Percentiles rank a stretch among this genome's conserved stretches.
These are phyloP conservation scores for Drosophila fulvimacula DNA, from an alignment of 2,888 invertebrate species.

Conservation along the genomic window DNA sequence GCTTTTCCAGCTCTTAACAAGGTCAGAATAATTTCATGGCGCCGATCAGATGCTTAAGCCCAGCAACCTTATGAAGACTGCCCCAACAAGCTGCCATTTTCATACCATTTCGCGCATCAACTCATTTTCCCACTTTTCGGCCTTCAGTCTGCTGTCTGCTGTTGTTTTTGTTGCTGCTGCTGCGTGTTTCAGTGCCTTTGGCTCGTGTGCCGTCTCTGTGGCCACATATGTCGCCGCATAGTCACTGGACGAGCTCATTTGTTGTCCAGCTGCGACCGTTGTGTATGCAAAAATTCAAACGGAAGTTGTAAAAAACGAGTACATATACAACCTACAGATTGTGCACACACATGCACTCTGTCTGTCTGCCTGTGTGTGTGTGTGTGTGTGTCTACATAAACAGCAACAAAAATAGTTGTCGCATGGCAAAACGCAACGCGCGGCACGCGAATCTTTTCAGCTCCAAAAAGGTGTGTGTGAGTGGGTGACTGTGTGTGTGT, in stretches of 20 bases:
- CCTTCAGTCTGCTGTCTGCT: neutral
- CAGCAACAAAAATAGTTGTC: constrained; percentile 40
- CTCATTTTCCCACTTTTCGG: constrained; percentile 4
- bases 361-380: constrained; percentile 2
- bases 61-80: neutral
- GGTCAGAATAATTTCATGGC: neutral
- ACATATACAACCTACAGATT: constrained; percentile 52
- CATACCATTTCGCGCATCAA: constrained; percentile 11
- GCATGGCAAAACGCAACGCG: constrained; percentile 49
- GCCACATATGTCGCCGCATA: constrained; percentile 75
- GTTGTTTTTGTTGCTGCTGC: neutral
- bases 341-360: constrained; percentile 13
- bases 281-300: constrained; percentile 59
- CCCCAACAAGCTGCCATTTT: constrained; percentile 2
- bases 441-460: constrained; percentile 52
- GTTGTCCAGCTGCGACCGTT: constrained; percentile 56
- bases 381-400: constrained; percentile 8
- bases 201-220: constrained; percentile 61
- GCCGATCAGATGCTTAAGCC: neutral
- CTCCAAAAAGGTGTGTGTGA: constrained; percentile 20
- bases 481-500: constrained; percentile 9
- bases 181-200: constrained; percentile 3
- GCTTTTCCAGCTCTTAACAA: neutral
- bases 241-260: constrained; percentile 69
- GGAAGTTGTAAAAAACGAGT: constrained; percentile 68